Base-by-base conservation (phyloP, 1,140 invertebrate species). In the Drepana arcuata region DNA sequence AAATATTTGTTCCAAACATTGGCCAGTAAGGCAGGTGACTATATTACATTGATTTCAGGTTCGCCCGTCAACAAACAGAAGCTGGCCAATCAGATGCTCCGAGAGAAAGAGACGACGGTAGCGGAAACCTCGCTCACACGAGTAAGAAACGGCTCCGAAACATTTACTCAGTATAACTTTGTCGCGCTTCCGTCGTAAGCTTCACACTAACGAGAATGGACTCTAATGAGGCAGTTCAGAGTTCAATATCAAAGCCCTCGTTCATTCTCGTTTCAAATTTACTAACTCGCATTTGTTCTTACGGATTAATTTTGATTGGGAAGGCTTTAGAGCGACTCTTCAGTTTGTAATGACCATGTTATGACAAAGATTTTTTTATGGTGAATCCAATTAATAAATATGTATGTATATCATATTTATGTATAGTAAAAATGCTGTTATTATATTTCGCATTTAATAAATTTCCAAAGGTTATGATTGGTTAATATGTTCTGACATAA, bases 21-120 rank as follows among this genome's bases (percentile, higher is more conserved):
- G 38, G 43, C 32, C 27, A 39, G 48, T 58, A 34, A 62, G 56
- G 63, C 52, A 53, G 58, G 55, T 62, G 44, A 49, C 7, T 12
- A n/a, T 27, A 24, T 37, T 45, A 15, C 34, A n/a, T 53, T 25
- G 21, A 41, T 77, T 69, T 7, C 85, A 92, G 91, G 91, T 71
- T 90, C 90, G 45, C 90, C 91, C 40, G 90, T 91, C 78, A 92
- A 92, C 84, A 90, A 87, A 74, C 88, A 89, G 83, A 91, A 91
- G 84, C 83, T 92, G 82, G 89, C 89, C 66, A 91, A 90, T 75
- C 89, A 90, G 82, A 66, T 81, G 59, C 83, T 87, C 61, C 86
- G 85, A 54, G 87, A 87, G 71, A 87, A 86, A 69, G 84, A 88
- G 83, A 84, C 85, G 55, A 86, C 85, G 66, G 87, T 91, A 51